Percentiles rank a stretch among this genome's conserved stretches.
Evolutionary conservation across 2,888 invertebrate species (phyloP).

Genomic region (Andrena chrysosceles): DNA sequence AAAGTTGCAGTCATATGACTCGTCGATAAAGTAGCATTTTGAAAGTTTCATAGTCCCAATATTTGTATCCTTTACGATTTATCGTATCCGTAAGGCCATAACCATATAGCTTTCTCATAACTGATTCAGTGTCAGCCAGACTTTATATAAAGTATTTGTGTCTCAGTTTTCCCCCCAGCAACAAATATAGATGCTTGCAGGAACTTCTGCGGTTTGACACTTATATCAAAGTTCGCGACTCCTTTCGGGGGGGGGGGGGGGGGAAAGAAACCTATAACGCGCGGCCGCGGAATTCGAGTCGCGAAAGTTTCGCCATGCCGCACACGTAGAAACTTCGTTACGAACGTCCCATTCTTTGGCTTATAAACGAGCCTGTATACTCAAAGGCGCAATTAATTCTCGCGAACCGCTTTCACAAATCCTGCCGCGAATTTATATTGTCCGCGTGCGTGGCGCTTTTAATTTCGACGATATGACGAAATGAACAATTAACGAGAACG

Average conservation of each 20-base stretch:
- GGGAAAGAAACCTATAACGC: conserved; percentile 34
- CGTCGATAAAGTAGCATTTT: no score
- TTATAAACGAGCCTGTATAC: conserved; percentile 51
- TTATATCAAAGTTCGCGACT: conserved; percentile 34
- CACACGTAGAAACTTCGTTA: conserved; percentile 47
- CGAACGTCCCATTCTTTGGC: conserved; percentile 52
- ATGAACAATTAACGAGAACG: conserved; percentile 64
- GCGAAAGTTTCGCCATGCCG: conserved; percentile 22
- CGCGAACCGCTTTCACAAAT: conserved; percentile 48
- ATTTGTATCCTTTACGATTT: not conserved
- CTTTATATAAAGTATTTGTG: conserved; percentile 16
- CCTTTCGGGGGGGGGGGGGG: conserved; percentile 1
- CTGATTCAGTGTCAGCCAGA: conserved; percentile 1
- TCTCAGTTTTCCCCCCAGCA: not conserved
- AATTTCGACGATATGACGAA: conserved; percentile 47
- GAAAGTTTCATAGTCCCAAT: not conserved
- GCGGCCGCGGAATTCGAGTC: conserved; percentile 33
- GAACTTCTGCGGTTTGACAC: conserved; percentile 38
- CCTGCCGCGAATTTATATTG: conserved; percentile 47
- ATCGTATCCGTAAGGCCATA: not conserved
- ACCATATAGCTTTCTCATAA: not conserved
- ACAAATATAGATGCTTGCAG: conserved; percentile 38
- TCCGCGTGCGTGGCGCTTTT: conserved; percentile 21
- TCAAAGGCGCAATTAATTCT: conserved; percentile 64
- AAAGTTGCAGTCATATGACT: no score